Conservation (phyloP, 2,888 invertebrate genomes). For the Margaritifera margaritifera region DNA sequence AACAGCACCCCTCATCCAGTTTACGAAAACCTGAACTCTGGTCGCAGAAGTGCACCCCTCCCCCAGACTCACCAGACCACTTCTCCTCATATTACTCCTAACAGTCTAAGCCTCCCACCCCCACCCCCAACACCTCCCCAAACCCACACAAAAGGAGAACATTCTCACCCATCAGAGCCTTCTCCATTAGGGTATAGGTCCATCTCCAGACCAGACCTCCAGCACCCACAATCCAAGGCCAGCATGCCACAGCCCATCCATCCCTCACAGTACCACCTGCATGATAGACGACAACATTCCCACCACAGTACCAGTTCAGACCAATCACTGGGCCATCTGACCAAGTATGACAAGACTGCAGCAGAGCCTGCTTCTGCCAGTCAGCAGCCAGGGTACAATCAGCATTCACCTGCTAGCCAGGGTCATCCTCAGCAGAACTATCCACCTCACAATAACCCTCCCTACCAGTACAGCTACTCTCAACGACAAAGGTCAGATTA, state of each 20-base stretch:
- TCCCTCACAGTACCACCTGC: not conserved
- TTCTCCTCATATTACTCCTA: slow-evolving; percentile 5
- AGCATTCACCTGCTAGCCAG: no score
- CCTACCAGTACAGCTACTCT: no score
- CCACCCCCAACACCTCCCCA: slow-evolving; percentile 23
- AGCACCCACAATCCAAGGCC: slow-evolving; percentile 2
- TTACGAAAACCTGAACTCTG: slow-evolving; percentile 40
- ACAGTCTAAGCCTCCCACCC: slow-evolving; percentile 11
- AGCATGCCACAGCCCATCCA: not conserved
- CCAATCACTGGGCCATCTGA: no score
- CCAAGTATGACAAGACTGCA: no score
- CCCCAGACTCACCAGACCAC: slow-evolving; percentile 20
- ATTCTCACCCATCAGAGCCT: not conserved
- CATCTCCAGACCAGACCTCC: slow-evolving; percentile 2
- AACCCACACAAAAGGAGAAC: slow-evolving; percentile 13
- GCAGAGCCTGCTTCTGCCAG: no score
- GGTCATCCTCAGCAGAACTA: no score
- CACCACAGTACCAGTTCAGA: no score
- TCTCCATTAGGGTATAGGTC: not conserved
- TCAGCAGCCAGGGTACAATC: no score
- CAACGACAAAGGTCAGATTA: no score
- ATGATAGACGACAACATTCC: no score
- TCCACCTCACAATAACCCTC: no score
- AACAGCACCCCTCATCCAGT: slow-evolving; percentile 28
- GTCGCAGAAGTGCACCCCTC: slow-evolving; percentile 19